Evolutionary conservation across 1,140 invertebrate genomes (phyloP).

Genomic region (Drosophila novamexicana): DNA sequence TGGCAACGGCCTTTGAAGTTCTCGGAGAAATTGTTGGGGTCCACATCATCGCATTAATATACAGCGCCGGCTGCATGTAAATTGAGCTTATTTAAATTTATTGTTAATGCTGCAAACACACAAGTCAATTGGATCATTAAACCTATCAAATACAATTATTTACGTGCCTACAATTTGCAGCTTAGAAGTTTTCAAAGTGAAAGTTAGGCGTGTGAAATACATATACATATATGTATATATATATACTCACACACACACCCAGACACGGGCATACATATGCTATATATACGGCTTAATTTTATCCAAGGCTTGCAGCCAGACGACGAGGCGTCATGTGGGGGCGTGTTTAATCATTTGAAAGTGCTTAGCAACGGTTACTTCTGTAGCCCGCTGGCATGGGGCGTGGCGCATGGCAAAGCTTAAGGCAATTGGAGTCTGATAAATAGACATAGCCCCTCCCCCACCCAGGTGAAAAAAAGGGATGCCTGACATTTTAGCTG

Average conservation of each 20-base stretch:
- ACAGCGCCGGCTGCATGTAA: constrained; percentile 3
- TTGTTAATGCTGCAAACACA: constrained; percentile 45
- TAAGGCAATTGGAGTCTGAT: constrained; percentile 22
- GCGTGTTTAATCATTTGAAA: constrained; percentile 61
- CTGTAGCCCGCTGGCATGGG: background rate
- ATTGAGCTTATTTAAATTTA: constrained; percentile 66
- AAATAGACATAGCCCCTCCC: background rate
- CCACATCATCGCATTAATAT: constrained; percentile 30
- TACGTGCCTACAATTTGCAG: constrained; percentile 60
- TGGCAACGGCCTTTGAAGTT: constrained; percentile 67
- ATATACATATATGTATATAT: constrained; percentile 3
- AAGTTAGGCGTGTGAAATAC: constrained; percentile 19
- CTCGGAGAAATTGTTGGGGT: constrained; percentile 12
- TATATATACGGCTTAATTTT: constrained; percentile 27
- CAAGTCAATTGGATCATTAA: constrained; percentile 51
- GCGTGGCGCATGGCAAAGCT: constrained; percentile 17
- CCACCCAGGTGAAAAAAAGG: background rate
- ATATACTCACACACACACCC: constrained; percentile 3
- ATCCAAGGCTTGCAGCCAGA: constrained; percentile 13
- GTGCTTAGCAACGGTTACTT: constrained; percentile 48
- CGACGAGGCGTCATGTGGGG: constrained; percentile 42
- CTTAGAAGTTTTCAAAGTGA: constrained; percentile 37
- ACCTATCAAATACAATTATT: constrained; percentile 73
- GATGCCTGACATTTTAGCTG: constrained; percentile 25
- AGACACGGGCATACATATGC: background rate